Conservation (phyloP, 2,113 vertebrate species). For the Notiomystis cincta region DNA sequence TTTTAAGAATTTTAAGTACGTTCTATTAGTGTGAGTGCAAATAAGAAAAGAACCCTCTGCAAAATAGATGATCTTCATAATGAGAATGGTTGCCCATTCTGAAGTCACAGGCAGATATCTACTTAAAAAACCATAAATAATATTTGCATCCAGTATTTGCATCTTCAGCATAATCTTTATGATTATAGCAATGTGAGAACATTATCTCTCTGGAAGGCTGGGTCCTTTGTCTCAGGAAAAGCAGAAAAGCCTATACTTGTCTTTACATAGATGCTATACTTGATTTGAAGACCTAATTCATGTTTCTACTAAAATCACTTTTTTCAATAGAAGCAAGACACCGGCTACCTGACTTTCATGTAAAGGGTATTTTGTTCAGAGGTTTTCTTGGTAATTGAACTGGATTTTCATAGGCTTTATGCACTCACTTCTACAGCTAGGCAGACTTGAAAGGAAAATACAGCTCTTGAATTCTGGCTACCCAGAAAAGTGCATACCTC, state of each 20-base stretch:
- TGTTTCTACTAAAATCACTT: background rate
- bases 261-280: background rate
- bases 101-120: background rate
- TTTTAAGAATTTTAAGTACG: too few relatives aligned
- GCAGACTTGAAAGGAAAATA: background rate
- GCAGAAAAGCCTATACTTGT: background rate
- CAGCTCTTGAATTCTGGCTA: background rate
- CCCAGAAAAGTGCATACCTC: background rate
- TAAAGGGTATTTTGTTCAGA: background rate
- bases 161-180: background rate
- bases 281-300: background rate
- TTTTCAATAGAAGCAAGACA: background rate
- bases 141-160: background rate
- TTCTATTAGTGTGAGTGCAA: background rate
- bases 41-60: background rate
- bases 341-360: background rate
- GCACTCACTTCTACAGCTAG: background rate
- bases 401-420: background rate
- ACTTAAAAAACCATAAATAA: background rate
- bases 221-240: background rate
- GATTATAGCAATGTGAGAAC: background rate
- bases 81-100: background rate
- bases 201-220: background rate
- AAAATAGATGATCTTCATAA: background rate
- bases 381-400: background rate